Percentiles rank a stretch among this genome's conserved stretches.
These are phyloP conservation scores for Antedon mediterranea DNA, from an alignment of 53 echinoderm and acorn worm genomes.

Conservation along the genomic window DNA sequence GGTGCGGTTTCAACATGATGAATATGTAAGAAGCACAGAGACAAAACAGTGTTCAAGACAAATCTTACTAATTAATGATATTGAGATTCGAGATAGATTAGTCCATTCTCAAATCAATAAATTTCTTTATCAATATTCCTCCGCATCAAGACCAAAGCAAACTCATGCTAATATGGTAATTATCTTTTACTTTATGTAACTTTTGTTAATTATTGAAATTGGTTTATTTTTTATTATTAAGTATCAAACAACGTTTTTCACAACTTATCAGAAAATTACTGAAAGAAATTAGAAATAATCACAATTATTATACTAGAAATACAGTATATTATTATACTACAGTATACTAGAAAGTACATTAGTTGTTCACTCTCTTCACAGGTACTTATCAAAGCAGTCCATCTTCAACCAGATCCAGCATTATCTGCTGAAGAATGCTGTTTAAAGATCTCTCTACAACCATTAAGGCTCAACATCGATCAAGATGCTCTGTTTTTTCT, in stretches of 20 bases:
- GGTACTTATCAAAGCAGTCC: constrained; percentile 82
- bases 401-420: constrained; percentile 75
- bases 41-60: constrained; percentile 66
- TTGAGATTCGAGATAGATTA: constrained; percentile 74
- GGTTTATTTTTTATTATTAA: too few relatives aligned
- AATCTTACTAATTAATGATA: constrained; percentile 79
- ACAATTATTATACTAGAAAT: too few relatives aligned
- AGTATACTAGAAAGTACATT: too few relatives aligned
- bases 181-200: too few relatives aligned
- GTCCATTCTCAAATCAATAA: constrained; percentile 94
- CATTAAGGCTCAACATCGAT: constrained; percentile 85
- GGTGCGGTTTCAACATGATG: constrained; percentile 76
- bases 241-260: too few relatives aligned
- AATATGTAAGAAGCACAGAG: constrained; percentile 36
- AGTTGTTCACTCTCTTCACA: not conserved
- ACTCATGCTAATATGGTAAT: constrained; percentile 88
- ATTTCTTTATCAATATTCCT: constrained; percentile 88
- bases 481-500: constrained; percentile 91
- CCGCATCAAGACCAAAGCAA: constrained; percentile 61
- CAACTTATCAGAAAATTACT: too few relatives aligned
- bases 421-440: constrained; percentile 81
- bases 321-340: too few relatives aligned
- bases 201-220: too few relatives aligned
- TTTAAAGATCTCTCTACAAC: constrained; percentile 70
- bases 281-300: too few relatives aligned